Base-by-base conservation (phyloP, 2,888 invertebrate genomes). In the Rhopalosiphum nymphaeae region DNA sequence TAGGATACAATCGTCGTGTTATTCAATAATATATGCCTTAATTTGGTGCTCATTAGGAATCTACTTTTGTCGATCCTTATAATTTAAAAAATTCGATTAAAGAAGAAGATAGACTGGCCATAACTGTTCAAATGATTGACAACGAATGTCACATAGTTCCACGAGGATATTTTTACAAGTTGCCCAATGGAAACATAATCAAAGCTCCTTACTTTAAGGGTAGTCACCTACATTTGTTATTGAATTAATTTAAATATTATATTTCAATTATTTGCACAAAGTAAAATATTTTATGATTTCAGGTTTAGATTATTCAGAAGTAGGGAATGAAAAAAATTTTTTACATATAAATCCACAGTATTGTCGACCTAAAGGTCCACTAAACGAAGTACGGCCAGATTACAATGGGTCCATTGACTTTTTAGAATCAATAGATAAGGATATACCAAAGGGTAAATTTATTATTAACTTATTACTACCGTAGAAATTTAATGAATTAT, bases 331-430 rank as follows among this genome's bases (percentile, higher is more conserved):
- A 90, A 13, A 57, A 0, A 90, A 94, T 49, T 94, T 94, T 46
- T 61, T 85, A 9, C 86, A 94, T 26, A 46, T 94, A 16, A 90
- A 67, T 29, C 61, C 36, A 13, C 57, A n/a, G 9, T 86, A 57
- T 9, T 49, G n/a, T 29, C 10, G 29, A 26, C 29, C 26, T 25
- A 91, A 91, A 49, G 9, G 7, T 2, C 11, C 29, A 25, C 46
- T 29, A 13, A 84, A 49, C 0, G 61, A 91, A 13, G 29, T 61
- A 29, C 86, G 90, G 29, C 49, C 16, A 21, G 98, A 98, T 96
- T 98, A 98, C 95, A 98, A 98, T 96, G 98, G 97, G 95, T 97
- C 98, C 26, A 96, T 97, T 95, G 98, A 99, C 96, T 98, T 98
- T 96, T 96, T 99, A 95, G 98, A 99, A 95, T 97, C 97, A 0